Evolutionary conservation across 2,888 invertebrate genomes (phyloP), one percentile per base, ranked within the genome.

Genomic region (Clepsis dumicolana): DNA sequence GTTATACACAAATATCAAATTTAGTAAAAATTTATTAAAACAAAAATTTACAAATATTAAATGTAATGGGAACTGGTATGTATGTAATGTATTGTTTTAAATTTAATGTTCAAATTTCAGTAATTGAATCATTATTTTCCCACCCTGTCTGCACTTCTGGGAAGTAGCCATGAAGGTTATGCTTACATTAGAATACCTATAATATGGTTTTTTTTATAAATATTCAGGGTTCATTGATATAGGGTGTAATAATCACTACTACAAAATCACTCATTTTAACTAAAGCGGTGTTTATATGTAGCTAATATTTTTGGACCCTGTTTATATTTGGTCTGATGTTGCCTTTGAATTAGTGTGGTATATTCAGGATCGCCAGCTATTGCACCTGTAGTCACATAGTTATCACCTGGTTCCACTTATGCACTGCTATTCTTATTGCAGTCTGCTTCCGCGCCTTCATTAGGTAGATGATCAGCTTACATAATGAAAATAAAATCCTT

Each of bases 141-240:
- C 48, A 3, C 48, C 21, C 48, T 18, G 18, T 44, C 44, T 44
- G 44, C 10, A 12, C 48, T 21, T 48, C 21, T 48, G 1, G 2
- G 12, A 48, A 12, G 21, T 18, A 21, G 21, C 48, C 48, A 48
- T 21, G 10, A 21, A 12, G 48, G 18, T 21, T 48, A 21, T 48
- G 48, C 48, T 48, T 48, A 48, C 48, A 48, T 0, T 21, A 21
- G 21, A 21, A 48, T 44, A 44, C 48, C 21, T 48, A 48, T 48
- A 64, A 70, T 50, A 72, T 73, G 69, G 44, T 69, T 63, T 61
- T 72, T 65, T 64, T 64, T 48, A 24, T 60, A 14, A 25, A 32
- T 64, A 64, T 44, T 50, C 67, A 63, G 67, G 67, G 67, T 67
- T 67, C 67, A 63, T 64, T 48, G 61, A 70, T 70, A 65, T 65